phyloP scores from a whole-genome alignment of 2,113 vertebrate species.

The Podiceps cristatus region DNA sequence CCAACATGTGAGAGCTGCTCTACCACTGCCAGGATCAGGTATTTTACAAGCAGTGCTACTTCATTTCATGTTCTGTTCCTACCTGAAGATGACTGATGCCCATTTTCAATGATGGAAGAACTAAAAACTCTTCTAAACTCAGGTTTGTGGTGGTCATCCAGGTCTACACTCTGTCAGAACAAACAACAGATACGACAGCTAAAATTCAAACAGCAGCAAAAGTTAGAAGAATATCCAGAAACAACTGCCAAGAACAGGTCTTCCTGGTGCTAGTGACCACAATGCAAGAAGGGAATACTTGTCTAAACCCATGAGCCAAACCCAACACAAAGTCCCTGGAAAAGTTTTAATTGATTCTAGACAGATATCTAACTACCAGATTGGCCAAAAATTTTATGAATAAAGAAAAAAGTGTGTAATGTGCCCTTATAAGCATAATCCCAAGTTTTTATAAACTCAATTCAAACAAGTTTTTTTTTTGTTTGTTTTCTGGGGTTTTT shows the following conservation, averaged over 20 bases:
- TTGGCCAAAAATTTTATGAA: neutral
- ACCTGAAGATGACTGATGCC: constrained; percentile 74
- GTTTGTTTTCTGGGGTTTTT: neutral
- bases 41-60: neutral
- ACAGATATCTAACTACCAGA: neutral
- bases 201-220: neutral
- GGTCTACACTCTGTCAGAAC: constrained; percentile 75
- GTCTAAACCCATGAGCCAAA: no score
- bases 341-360: neutral
- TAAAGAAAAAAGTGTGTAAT: neutral
- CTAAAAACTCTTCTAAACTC: constrained; percentile 64
- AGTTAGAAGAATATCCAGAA: neutral
- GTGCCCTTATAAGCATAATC: neutral
- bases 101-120: constrained; percentile 72
- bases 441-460: neutral
- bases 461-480: neutral
- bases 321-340: neutral
- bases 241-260: neutral
- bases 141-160: constrained; percentile 62
- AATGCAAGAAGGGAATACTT: no score
- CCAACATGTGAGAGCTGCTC: neutral
- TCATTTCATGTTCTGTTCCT: neutral
- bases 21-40: neutral
- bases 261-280: neutral
- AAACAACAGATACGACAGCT: neutral